These are phyloP conservation scores for Vanessa tameamea DNA, from an alignment of 1,140 invertebrate genomes.

Conservation along the genomic window DNA sequence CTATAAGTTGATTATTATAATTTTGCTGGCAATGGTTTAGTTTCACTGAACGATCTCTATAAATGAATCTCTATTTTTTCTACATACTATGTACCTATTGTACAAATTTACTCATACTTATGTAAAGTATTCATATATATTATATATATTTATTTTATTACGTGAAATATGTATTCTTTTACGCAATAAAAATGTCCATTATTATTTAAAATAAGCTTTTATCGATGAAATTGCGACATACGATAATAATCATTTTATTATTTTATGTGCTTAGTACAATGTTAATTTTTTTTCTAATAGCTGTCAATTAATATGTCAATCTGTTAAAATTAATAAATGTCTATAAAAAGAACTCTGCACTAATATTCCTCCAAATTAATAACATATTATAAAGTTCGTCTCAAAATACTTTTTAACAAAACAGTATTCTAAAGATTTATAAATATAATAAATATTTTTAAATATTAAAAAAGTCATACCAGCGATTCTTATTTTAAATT, in stretches of 20 bases:
- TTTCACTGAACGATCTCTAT: conserved; percentile 78
- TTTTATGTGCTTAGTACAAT: conserved; percentile 47
- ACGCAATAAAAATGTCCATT: conserved; percentile 44
- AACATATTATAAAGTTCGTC: conserved; percentile 30
- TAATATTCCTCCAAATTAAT: conserved; percentile 33
- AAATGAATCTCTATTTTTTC: conserved; percentile 80
- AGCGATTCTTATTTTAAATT: neutral
- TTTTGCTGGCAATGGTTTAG: conserved; percentile 68
- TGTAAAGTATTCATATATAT: conserved; percentile 74
- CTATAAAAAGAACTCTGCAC: conserved; percentile 41
- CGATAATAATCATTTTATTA: conserved; percentile 26
- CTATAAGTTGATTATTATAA: conserved; percentile 13
- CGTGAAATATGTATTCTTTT: conserved; percentile 39
- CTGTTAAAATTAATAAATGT: conserved; percentile 48
- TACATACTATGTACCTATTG: conserved; percentile 77
- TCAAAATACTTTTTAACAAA: conserved; percentile 16
- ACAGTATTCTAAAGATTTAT: conserved; percentile 24
- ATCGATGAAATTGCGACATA: conserved; percentile 33
- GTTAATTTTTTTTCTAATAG: conserved; percentile 52
- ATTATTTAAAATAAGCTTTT: conserved; percentile 33
- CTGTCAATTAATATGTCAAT: conserved; percentile 79
- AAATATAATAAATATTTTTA: too few relatives aligned
- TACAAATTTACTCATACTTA: conserved; percentile 76
- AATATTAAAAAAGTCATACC: neutral
- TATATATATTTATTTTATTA: conserved; percentile 61